Evolutionary conservation across 2,797 vertebrate genomes (phyloP), one percentile per base, ranked within the genome.

Genomic region (Serranus cabrilla): DNA sequence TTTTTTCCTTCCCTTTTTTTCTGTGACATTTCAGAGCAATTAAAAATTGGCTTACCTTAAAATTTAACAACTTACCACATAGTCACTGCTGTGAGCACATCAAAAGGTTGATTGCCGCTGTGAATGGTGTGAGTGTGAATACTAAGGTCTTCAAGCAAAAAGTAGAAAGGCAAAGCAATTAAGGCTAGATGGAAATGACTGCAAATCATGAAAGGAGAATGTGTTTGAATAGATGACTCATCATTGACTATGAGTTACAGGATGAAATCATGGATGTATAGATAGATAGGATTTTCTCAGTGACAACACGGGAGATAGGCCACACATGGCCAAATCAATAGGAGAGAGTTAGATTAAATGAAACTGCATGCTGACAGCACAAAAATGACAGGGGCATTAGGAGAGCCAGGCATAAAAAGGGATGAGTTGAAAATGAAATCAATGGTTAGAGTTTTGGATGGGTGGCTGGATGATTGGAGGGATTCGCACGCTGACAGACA

Each of bases 11-110:
- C 17, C 37, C 21, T 31, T 55, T 54, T 63, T 59, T 56, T 49
- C 57, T 31, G 37, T 88, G 75, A 82, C 77, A 82, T 81, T 82
- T 80, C 46, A 76, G 55, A 76, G 76, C 70, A 83, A 71, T 85
- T 82, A 63, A 68, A 82, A 56, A 58, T 45, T 64, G 52, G 56
- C 65, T 61, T 60, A 70, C 56, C 74, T 72, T 58, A 1, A 39
- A 65, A 50, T 78, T 81, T 57, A 67, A 60, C 20, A 58, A 57
- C 40, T 73, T 54, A 39, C 25, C 66, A 69, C 50, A 71, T 34
- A 10, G 4, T 51, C 34, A 55, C 56, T 61, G 55, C 59, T 68
- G 25, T 60, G 46, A 67, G 54, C 42, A 78, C 58, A 76, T 68
- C 51, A 83, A 78, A 71, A 52, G 47, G 46, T 31, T 70, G 45